Conservation (phyloP, 2,797 vertebrate genomes). For the Carduelis carduelis region DNA sequence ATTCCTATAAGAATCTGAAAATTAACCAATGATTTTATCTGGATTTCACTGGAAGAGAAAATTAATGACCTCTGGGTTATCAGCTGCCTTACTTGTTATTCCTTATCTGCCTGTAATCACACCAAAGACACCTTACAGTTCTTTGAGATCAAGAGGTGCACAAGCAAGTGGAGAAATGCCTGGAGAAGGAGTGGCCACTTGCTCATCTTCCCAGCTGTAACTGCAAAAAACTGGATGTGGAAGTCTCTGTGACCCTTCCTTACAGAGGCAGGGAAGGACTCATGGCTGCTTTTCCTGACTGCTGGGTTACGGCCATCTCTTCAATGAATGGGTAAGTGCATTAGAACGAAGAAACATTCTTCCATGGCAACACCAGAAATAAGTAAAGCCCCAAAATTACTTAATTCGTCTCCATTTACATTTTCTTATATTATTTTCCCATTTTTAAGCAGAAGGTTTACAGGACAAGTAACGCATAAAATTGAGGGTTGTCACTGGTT, state of each 20-base stretch:
- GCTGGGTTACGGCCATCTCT: background rate
- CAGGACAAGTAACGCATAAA: background rate
- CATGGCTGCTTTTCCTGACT: background rate
- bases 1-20: background rate
- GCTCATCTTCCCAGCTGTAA: background rate
- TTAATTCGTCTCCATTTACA: background rate
- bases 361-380: background rate
- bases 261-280: background rate
- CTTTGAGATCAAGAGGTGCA: background rate
- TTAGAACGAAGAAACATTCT: background rate
- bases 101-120: background rate
- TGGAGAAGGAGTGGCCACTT: accelerated
- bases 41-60: background rate
- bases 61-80: background rate
- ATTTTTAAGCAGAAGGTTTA: background rate
- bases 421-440: background rate
- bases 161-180: background rate
- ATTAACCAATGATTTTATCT: background rate
- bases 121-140: background rate
- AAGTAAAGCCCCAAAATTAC: background rate
- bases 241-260: background rate
- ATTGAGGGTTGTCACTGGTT: accelerated
- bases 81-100: background rate
- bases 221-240: background rate
- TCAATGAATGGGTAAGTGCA: background rate